These are phyloP conservation scores for Fundulus diaphanus DNA, from an alignment of 2,797 vertebrate genomes.

Conservation along the genomic window DNA sequence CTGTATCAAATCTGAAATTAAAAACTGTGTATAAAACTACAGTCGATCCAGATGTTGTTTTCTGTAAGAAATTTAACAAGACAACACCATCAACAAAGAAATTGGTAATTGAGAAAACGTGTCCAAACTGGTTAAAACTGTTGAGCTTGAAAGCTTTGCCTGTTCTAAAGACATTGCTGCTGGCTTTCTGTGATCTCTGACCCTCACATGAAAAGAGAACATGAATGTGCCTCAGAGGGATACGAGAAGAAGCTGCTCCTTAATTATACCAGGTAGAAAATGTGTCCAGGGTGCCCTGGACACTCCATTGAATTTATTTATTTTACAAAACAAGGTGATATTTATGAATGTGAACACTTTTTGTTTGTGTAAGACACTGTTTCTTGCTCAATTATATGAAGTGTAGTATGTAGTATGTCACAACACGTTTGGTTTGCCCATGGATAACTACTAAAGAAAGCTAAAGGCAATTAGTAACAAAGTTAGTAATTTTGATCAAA, in stretches of 20 bases:
- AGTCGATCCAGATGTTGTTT: background rate
- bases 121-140: slow-evolving; percentile 29
- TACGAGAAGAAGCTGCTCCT: slow-evolving; percentile 47
- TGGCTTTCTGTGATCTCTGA: slow-evolving; percentile 61
- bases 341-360: background rate
- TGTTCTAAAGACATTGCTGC: slow-evolving; percentile 45
- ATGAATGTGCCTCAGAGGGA: slow-evolving; percentile 46
- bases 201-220: slow-evolving; percentile 58
- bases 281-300: slow-evolving; percentile 25
- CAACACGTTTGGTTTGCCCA: no score
- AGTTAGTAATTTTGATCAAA: no score
- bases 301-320: slow-evolving; percentile 2
- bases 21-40: no score
- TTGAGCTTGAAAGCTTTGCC: slow-evolving; percentile 27
- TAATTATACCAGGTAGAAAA: slow-evolving; percentile 39
- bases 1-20: background rate
- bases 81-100: background rate
- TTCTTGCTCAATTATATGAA: background rate
- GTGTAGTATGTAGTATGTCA: no score
- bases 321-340: background rate
- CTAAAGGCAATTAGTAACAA: no score
- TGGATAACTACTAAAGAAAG: no score
- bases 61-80: background rate
- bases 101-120: slow-evolving; percentile 49
- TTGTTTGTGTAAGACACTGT: background rate